Base-by-base conservation (phyloP, 2,888 invertebrate species). In the Pemphredon lugubris region DNA sequence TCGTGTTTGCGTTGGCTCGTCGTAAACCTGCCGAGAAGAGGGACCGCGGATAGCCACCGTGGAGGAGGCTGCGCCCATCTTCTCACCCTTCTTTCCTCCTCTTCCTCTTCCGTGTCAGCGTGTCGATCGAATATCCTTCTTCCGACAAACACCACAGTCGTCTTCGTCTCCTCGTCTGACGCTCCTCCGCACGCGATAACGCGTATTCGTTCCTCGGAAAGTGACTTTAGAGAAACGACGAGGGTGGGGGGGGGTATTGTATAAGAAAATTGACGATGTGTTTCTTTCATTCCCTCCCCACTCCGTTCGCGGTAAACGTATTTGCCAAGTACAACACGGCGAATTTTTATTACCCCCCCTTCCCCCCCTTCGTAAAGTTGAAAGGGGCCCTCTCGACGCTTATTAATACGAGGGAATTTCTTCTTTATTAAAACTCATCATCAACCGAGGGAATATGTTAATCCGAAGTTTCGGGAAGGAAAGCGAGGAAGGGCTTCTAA, bases 1-100 rank as follows among this genome's bases (percentile, higher is more conserved):
- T 86, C 84, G 84, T 84, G 84, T 86, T 86, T 86, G 81, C 84
- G 82, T 84, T 85, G 82, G 83, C 85, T 87, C 84, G 82, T 84
- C 86, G 86, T 86, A 87, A 88, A 86, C 84, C 83, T 84, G 84
- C 80, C 83, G 77, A 71, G 77, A 66, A 67, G 72, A 79, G 77
- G 67, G 79, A 79, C 69, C 57, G 59, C 48, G 74, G 71, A 81
- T 77, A 75, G 79, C 81, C 77, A 83, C 81, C 74, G 67, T 60
- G 74, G 67, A 71, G 64, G 65, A 69, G 65, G 60, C 63, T 71
- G 66, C 67, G 51, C 63, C 64, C 69, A 63, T 75, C 73, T 45
- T 75, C 66, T 44, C 59, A 47, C 57, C 67, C 40, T 57, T 57
- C 45, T 48, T 34, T 51, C 45, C 42, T 37, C 37, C 45, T 50